Percentiles rank a stretch among this genome's conserved stretches.
Evolutionary conservation across 2,888 invertebrate genomes (phyloP).

Genomic region (Caenorhabditis macrosperma): DNA sequence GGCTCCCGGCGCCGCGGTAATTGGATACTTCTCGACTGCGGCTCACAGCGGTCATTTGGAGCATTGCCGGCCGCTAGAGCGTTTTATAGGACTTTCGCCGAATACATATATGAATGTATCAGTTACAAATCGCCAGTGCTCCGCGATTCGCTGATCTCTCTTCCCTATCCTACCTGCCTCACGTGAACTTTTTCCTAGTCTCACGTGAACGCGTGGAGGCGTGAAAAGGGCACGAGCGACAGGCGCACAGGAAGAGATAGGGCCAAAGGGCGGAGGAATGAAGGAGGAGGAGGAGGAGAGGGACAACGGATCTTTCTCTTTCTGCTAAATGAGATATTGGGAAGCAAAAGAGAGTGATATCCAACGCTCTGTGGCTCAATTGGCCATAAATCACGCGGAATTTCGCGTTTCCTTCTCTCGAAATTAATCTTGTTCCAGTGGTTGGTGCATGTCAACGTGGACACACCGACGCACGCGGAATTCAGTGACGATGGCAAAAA

Average conservation of each 20-base stretch:
- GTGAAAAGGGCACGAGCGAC: too few relatives aligned
- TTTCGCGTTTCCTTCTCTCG: not conserved
- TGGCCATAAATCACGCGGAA: slow-evolving; percentile 17
- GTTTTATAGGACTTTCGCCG: too few relatives aligned
- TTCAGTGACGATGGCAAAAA: too few relatives aligned
- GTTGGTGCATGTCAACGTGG: too few relatives aligned
- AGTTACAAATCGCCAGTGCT: too few relatives aligned
- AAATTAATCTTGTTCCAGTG: slow-evolving; percentile 1
- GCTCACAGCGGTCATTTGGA: not conserved
- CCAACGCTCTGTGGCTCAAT: too few relatives aligned
- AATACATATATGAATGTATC: too few relatives aligned
- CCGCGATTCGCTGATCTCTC: too few relatives aligned
- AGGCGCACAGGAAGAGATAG: not conserved
- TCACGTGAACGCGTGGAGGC: not conserved
- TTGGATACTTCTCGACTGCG: slow-evolving; percentile 18
- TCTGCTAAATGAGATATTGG: slow-evolving; percentile 7
- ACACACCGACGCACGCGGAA: too few relatives aligned
- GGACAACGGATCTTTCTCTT: not conserved
- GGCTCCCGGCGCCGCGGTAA: slow-evolving; percentile 15
- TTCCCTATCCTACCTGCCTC: too few relatives aligned
- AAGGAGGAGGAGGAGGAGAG: not conserved
- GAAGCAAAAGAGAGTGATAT: not conserved
- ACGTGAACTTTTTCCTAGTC: not conserved
- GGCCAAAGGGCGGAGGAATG: not conserved
- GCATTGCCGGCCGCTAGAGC: not conserved